Conservation (phyloP, 2,797 vertebrate genomes). For the Parambassis ranga region DNA sequence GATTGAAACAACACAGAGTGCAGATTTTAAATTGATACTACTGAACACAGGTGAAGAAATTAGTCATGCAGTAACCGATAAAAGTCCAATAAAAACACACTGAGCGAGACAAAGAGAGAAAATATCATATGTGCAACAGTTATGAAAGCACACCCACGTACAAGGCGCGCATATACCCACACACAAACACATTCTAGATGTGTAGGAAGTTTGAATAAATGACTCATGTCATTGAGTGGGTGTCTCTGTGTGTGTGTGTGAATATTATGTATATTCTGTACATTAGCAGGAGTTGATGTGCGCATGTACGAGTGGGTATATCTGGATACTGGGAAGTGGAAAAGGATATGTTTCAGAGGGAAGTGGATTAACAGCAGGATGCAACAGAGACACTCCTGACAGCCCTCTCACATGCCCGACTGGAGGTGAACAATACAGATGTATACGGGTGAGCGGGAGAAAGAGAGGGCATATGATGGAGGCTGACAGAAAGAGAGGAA, state of each 20-base stretch:
- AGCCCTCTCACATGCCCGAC: constrained; percentile 40
- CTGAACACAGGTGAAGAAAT: constrained; percentile 10
- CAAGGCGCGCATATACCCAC: constrained; percentile 2
- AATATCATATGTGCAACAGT: constrained; percentile 22
- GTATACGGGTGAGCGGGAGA: not conserved
- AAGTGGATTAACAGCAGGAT: constrained; percentile 76
- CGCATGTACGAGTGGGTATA: constrained; percentile 19
- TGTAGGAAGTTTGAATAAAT: constrained; percentile 36
- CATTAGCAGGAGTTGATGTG: constrained; percentile 12
- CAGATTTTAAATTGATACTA: constrained; percentile 43
- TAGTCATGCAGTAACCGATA: constrained; percentile 32
- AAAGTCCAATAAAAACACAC: not conserved
- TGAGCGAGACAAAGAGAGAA: not conserved
- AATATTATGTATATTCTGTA: constrained; percentile 10
- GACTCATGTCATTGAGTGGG: not conserved
- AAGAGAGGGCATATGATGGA: constrained; percentile 9
- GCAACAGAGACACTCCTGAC: constrained; percentile 62
- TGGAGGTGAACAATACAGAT: constrained; percentile 54
- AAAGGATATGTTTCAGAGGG: constrained; percentile 68
- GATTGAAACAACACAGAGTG: constrained; percentile 39
- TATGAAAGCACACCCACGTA: not conserved
- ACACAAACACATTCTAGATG: constrained; percentile 12
- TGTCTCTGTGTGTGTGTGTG: constrained; percentile 14
- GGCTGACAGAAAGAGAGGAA: constrained; percentile 6
- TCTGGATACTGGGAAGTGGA: constrained; percentile 46